Percentiles rank a stretch among this genome's conserved stretches.
phyloP scores from a whole-genome alignment of 2,888 invertebrate genomes.

The Zaprionus bogoriensis region DNA sequence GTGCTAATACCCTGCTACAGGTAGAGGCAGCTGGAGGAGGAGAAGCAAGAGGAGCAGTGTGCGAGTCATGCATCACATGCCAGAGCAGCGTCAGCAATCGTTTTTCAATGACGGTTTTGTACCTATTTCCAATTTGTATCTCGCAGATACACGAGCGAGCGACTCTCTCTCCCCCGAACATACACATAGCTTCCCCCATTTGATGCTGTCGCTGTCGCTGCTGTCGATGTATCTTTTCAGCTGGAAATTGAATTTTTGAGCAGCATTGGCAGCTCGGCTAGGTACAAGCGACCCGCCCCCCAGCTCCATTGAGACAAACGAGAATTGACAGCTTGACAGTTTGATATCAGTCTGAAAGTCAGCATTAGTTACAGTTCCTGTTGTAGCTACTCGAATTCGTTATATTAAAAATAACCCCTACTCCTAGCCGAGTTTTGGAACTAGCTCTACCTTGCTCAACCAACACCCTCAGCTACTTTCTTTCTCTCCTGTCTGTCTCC shows the following conservation, averaged over 20 bases:
- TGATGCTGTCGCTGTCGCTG: neutral
- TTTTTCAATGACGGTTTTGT: conserved; percentile 68
- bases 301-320: conserved; percentile 41
- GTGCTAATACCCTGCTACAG: neutral
- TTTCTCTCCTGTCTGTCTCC: neutral
- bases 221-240: conserved; percentile 62
- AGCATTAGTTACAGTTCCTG: conserved; percentile 69
- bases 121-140: conserved; percentile 72
- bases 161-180: neutral
- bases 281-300: neutral
- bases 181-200: no score
- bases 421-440: neutral
- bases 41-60: neutral
- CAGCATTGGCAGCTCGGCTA: conserved; percentile 49
- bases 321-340: conserved; percentile 76
- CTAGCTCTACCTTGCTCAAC: neutral
- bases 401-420: conserved; percentile 54
- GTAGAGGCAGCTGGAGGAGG: neutral
- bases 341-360: conserved; percentile 73
- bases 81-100: conserved; percentile 66
- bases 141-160: conserved; percentile 20
- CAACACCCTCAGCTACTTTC: neutral
- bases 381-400: conserved; percentile 37
- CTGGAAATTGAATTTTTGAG: conserved; percentile 77
- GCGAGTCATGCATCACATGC: conserved; percentile 52